Conservation (phyloP, 2,113 vertebrate genomes). For the Triplophysa tibetana region DNA sequence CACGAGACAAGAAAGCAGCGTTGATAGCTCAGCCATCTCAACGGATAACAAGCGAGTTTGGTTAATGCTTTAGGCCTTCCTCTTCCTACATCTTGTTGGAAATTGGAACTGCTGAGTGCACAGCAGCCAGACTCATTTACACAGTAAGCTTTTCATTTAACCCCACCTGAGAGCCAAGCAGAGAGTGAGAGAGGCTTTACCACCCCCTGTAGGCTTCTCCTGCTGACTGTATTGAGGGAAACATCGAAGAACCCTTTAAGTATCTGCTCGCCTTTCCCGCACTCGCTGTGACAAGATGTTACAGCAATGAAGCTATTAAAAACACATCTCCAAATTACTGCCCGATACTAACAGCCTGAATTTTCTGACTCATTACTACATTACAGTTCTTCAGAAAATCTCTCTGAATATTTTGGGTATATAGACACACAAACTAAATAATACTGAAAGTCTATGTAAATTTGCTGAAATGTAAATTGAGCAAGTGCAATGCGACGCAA, state of each 20-base stretch:
- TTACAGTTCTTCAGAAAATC: too few species aligned
- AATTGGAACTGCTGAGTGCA: conserved; percentile 39
- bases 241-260: conserved; percentile 81
- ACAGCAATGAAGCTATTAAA: conserved; percentile 16
- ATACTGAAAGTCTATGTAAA: not conserved
- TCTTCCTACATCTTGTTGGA: conserved; percentile 10
- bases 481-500: not conserved
- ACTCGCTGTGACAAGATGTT: not conserved
- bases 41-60: not conserved
- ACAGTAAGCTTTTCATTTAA: conserved; percentile 30
- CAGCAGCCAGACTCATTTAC: conserved; percentile 38
- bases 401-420: too few species aligned
- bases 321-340: not conserved
- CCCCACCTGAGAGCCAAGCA: conserved; percentile 13
- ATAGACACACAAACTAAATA: too few species aligned
- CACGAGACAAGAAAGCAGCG: not conserved
- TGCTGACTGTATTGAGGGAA: conserved; percentile 91
- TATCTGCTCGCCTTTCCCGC: conserved; percentile 15
- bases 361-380: too few species aligned
- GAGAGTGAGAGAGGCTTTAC: conserved; percentile 1
- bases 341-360: not conserved
- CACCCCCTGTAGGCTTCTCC: conserved; percentile 83
- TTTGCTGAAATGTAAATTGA: not conserved
- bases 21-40: conserved; percentile 65
- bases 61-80: not conserved